Base-by-base conservation (phyloP, 2,888 invertebrate species). In the Drosophila hawaiiensis region DNA sequence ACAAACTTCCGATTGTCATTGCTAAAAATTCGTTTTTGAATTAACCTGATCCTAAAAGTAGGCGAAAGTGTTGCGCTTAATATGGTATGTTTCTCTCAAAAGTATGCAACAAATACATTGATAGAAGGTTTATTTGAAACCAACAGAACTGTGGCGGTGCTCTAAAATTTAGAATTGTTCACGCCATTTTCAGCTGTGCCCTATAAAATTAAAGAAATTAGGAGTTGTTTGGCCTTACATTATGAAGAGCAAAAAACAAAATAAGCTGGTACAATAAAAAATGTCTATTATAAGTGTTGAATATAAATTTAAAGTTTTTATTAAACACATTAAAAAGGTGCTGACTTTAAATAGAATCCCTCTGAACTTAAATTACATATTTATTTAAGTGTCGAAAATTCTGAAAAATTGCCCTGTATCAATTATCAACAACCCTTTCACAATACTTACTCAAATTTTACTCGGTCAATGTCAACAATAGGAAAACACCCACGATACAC, bases 401-500 rank as follows among this genome's bases (percentile, higher is more conserved):
- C 14, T 28, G 31, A 33, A 37, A 61, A 61, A 28, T 53, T 33
- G 31, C 14, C 22, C 28, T 47, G 50, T 54, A 61, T 56, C 49
- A 64, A 64, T 53, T 60, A 53, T 59, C 33, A 37, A 35, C 31
- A 28, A 12, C 49, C 31, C 50, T 63, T 66, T 68, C 73, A 52
- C 53, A 77, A 76, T 29, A 22, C 28, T 39, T 55, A 37, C 49
- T 47, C 5, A 10, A 31, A 22, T 39, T 70, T 85, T 86, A 78
- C 59, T 76, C 69, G 89, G 84, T 83, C 89, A 89, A 89, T 86
- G 84, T 62, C 84, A 71, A 31, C 50, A 28, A 53, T 54, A 62
- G 25, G 9, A 68, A 59, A 61, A 60, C 58, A 62, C 37, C 73
- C 52, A 61, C 67, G 28, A 68, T 54, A 59, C 47, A 65, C 49